These are phyloP conservation scores for Lemur catta DNA, from an alignment of 2,797 vertebrate genomes.

Conservation along the genomic window DNA sequence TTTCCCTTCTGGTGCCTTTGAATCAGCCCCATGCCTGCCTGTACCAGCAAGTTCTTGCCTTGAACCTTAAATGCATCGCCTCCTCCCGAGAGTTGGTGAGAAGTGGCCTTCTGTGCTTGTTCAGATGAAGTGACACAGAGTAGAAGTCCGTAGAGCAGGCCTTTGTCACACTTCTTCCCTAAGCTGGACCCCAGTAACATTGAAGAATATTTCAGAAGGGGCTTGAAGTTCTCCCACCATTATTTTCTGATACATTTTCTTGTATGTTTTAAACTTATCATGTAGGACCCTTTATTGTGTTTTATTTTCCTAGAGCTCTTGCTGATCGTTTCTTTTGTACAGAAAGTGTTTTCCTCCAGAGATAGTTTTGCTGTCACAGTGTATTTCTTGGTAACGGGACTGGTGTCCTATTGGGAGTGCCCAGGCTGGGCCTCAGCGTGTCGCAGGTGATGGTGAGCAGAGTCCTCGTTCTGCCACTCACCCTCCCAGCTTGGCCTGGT, in stretches of 20 bases:
- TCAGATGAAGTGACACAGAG: not conserved
- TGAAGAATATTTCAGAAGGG: not conserved
- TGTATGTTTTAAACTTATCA: not conserved
- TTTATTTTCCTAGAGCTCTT: not conserved
- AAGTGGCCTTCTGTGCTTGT: not conserved
- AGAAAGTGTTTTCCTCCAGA: not conserved
- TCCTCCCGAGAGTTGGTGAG: not conserved
- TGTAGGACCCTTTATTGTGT: not conserved
- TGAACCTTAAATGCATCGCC: accelerated
- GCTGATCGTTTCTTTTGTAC: no score
- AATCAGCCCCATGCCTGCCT: not conserved
- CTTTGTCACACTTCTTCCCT: not conserved
- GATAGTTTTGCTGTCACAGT: not conserved
- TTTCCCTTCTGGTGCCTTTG: not conserved
- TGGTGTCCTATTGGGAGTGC: not conserved
- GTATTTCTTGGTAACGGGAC: not conserved
- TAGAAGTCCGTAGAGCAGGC: not conserved
- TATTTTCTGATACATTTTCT: not conserved
- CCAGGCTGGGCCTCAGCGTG: not conserved
- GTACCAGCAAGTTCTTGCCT: not conserved
- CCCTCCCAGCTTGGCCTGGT: not conserved
- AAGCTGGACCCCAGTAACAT: not conserved
- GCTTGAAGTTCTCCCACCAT: not conserved
- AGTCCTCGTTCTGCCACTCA: no score
- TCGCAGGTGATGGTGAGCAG: not conserved